These are phyloP conservation scores for Idaea dimidiata DNA, from an alignment of 2,888 invertebrate genomes.

Conservation along the genomic window DNA sequence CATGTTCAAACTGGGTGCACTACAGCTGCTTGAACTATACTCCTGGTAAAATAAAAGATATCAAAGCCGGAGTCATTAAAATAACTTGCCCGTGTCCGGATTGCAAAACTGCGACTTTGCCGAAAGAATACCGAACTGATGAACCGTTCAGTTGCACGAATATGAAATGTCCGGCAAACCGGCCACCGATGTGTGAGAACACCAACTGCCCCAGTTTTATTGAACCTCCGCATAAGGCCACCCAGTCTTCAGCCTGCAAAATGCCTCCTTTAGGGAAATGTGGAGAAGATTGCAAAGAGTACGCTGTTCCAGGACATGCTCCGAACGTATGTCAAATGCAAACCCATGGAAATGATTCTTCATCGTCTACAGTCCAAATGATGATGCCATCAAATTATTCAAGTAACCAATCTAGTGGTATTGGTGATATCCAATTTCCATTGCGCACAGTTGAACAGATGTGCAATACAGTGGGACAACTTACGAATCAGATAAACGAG, in stretches of 20 bases:
- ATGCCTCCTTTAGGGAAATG: conserved; percentile 38
- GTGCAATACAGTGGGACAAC: conserved; percentile 2
- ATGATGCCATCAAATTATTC: background rate
- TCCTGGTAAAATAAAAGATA: conserved; percentile 61
- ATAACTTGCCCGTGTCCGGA: conserved; percentile 70
- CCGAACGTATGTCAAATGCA: conserved; percentile 7
- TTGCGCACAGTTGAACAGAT: background rate
- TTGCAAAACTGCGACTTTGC: conserved; percentile 43
- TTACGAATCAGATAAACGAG: conserved; percentile 5
- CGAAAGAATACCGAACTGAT: conserved; percentile 50
- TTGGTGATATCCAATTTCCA: background rate
- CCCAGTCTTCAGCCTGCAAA: conserved; percentile 22
- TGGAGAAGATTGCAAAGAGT: conserved; percentile 40
- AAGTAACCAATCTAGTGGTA: background rate
- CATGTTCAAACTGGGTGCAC: conserved; percentile 63
- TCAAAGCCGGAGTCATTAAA: conserved; percentile 56
- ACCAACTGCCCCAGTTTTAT: conserved; percentile 36
- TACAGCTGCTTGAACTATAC: conserved; percentile 62
- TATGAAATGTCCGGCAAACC: conserved; percentile 51
- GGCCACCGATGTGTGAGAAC: conserved; percentile 44
- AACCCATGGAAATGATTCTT: background rate
- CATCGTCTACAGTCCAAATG: background rate
- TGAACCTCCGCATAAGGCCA: conserved; percentile 21
- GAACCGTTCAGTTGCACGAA: conserved; percentile 53
- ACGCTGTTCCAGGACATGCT: conserved; percentile 17